A percentile compares a stretch with the other conserved stretches of the same genome.
Evolutionary conservation across 2,113 vertebrate species (phyloP).

Genomic region (Plotosus lineatus): DNA sequence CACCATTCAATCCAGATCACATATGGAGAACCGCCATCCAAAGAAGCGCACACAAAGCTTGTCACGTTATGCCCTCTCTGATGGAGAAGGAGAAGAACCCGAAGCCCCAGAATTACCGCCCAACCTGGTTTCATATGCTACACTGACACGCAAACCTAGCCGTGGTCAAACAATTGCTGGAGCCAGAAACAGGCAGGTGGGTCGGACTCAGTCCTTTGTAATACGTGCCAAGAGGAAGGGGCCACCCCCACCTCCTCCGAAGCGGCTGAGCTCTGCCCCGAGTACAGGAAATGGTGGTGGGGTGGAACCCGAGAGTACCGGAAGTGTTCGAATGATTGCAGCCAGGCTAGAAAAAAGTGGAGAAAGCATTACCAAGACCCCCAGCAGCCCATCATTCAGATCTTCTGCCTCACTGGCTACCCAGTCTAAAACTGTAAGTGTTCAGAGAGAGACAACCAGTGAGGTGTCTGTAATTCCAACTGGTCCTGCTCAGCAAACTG

Average conservation of each 20-base stretch:
- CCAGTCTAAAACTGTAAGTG: slow-evolving; percentile 56
- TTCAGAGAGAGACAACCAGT: slow-evolving; percentile 73
- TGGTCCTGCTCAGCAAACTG: slow-evolving; percentile 4
- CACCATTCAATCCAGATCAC: slow-evolving; percentile 33
- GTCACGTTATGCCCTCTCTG: slow-evolving; percentile 83
- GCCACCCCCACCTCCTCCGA: slow-evolving; percentile 87
- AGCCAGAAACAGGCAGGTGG: slow-evolving; percentile 71
- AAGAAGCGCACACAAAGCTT: slow-evolving; percentile 83
- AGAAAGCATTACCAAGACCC: slow-evolving; percentile 51
- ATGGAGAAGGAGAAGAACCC: slow-evolving; percentile 86
- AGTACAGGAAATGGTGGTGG: slow-evolving; percentile 77
- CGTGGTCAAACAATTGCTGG: slow-evolving; percentile 57
- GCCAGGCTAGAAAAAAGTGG: slow-evolving; percentile 66
- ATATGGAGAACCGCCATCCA: slow-evolving; percentile 74
- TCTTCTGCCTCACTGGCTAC: slow-evolving; percentile 33
- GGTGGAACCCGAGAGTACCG: slow-evolving; percentile 28
- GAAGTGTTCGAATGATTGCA: slow-evolving; percentile 64
- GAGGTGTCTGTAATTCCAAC: slow-evolving; percentile 67
- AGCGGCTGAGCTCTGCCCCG: slow-evolving; percentile 91
- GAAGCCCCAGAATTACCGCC: slow-evolving; percentile 56
- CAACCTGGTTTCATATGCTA: slow-evolving; percentile 83
- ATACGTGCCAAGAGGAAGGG: slow-evolving; percentile 89
- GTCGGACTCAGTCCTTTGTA: slow-evolving; percentile 90
- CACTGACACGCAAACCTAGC: slow-evolving; percentile 85
- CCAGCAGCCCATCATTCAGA: slow-evolving; percentile 36